Conservation (phyloP, 1,140 invertebrate genomes). For the Drosophila parabipectinata region DNA sequence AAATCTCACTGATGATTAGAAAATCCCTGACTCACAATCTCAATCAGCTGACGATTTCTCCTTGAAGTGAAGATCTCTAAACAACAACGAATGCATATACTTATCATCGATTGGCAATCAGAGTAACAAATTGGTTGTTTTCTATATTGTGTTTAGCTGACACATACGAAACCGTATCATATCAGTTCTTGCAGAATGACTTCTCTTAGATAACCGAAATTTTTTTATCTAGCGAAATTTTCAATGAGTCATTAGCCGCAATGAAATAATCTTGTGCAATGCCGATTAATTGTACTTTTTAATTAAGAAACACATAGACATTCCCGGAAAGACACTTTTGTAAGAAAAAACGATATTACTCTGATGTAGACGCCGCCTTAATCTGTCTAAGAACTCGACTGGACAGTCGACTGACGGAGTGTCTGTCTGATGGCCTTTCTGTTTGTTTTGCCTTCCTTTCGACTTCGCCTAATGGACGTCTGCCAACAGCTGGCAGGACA, state of each 20-base stretch:
- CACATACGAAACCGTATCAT: background rate
- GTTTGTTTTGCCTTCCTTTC: slow-evolving; percentile 27
- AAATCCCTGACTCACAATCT: background rate
- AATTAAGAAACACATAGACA: slow-evolving; percentile 22
- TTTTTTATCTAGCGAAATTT: background rate
- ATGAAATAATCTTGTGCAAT: background rate
- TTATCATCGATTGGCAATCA: background rate
- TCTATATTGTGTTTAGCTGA: background rate
- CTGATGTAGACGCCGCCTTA: slow-evolving; percentile 40
- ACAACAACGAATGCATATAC: background rate
- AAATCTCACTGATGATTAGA: background rate
- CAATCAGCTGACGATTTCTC: background rate
- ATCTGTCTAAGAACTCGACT: slow-evolving; percentile 29
- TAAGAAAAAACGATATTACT: slow-evolving; percentile 48
- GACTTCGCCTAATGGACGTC: slow-evolving; percentile 56
- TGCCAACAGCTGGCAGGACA: slow-evolving; percentile 71
- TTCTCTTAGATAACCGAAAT: slow-evolving; percentile 3
- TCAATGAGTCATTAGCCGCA: background rate
- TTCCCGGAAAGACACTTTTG: slow-evolving; percentile 5
- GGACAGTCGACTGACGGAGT: slow-evolving; percentile 16
- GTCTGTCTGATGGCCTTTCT: background rate
- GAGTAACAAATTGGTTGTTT: background rate
- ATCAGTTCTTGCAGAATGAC: background rate
- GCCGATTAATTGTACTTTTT: slow-evolving; percentile 16
- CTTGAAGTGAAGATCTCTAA: background rate